These are phyloP conservation scores for Phoronis australis DNA, from an alignment of 2,888 invertebrate species.

Conservation along the genomic window DNA sequence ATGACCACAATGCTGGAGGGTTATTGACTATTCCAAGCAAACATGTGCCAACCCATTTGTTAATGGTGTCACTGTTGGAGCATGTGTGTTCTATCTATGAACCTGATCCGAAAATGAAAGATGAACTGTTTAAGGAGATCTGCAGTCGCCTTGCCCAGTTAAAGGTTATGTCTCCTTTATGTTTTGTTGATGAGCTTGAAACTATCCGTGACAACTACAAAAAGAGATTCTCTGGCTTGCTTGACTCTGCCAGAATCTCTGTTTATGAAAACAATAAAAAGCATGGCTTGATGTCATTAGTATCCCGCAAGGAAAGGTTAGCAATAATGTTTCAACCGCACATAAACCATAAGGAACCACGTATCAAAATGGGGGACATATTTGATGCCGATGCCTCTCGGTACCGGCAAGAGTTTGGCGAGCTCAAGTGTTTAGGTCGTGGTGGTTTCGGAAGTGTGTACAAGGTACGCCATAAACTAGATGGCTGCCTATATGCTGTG, in stretches of 20 bases:
- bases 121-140: slow-evolving; percentile 37
- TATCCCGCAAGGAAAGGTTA: too few relatives aligned
- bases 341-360: too few relatives aligned
- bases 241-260: slow-evolving; percentile 21
- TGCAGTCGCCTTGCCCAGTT: slow-evolving; percentile 32
- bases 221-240: slow-evolving; percentile 26
- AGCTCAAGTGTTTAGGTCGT: slow-evolving; percentile 34
- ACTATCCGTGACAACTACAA: slow-evolving; percentile 31
- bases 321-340: too few relatives aligned
- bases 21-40: too few relatives aligned
- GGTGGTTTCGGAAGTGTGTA: slow-evolving; percentile 72
- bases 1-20: too few relatives aligned
- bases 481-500: slow-evolving; percentile 72
- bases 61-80: slow-evolving; percentile 40
- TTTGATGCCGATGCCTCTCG: slow-evolving; percentile 33
- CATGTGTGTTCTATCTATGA: slow-evolving; percentile 39
- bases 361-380: slow-evolving; percentile 18
- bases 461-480: slow-evolving; percentile 67
- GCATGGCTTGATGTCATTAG: too few relatives aligned
- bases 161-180: slow-evolving; percentile 33
- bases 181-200: slow-evolving; percentile 37
- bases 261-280: background rate
- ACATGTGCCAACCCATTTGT: slow-evolving; percentile 32
- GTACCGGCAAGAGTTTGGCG: slow-evolving; percentile 37
- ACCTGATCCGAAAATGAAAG: slow-evolving; percentile 23